Conservation (phyloP, 2,888 invertebrate species). For the Mechanitis messenoides region DNA sequence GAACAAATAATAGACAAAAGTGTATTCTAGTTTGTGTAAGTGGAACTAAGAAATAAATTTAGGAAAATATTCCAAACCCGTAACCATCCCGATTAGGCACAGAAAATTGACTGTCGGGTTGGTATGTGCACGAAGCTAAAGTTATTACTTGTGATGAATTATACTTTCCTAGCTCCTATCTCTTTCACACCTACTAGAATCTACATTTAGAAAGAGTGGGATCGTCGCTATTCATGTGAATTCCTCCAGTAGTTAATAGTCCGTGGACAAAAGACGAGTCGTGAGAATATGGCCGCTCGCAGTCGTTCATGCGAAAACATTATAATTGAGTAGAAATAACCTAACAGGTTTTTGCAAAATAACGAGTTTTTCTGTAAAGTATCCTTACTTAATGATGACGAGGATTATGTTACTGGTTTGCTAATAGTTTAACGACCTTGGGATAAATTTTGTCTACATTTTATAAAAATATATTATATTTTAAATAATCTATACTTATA, state of each 20-base stretch:
- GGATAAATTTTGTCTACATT: too few relatives aligned
- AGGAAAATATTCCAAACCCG: background rate
- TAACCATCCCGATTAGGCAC: slow-evolving; percentile 1
- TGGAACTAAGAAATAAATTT: too few relatives aligned
- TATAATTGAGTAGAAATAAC: slow-evolving; percentile 29
- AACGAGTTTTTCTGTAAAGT: background rate
- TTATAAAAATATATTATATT: too few relatives aligned
- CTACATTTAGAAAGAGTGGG: slow-evolving; percentile 36
- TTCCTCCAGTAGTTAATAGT: slow-evolving; percentile 60
- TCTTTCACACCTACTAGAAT: slow-evolving; percentile 14
- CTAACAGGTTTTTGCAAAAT: slow-evolving; percentile 7
- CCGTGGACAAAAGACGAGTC: slow-evolving; percentile 45
- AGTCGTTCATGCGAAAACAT: slow-evolving; percentile 35
- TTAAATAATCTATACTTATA: too few relatives aligned
- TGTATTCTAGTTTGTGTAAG: too few relatives aligned
- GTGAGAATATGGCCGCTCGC: slow-evolving; percentile 55
- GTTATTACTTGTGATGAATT: slow-evolving; percentile 12
- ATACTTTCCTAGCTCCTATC: slow-evolving; percentile 9
- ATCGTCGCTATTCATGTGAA: slow-evolving; percentile 56
- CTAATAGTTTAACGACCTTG: background rate
- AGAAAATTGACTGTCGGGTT: slow-evolving; percentile 1
- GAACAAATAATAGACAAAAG: too few relatives aligned
- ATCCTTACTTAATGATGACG: background rate
- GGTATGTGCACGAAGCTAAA: slow-evolving; percentile 8
- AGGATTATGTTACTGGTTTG: background rate